Evolutionary conservation across 2,113 vertebrate species (phyloP), one percentile per base, ranked within the genome.

Genomic region (Sander lucioperca): DNA sequence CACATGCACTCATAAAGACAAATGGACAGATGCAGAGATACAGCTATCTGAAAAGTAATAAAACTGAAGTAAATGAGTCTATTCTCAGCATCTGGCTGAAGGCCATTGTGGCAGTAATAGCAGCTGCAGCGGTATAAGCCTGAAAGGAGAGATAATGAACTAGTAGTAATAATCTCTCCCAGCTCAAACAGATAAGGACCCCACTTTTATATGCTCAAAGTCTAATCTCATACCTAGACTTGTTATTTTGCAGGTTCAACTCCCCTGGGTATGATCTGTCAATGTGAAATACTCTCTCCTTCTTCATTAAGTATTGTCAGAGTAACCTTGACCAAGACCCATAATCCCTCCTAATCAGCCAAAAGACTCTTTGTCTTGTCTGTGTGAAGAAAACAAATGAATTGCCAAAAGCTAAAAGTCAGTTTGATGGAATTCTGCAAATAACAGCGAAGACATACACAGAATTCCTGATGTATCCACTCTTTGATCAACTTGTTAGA

Each of bases 11-110:
- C 86, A 79, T 77, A 77, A 74, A 87, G 80, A 80, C 83, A 88
- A 82, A 89, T 62, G 81, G 88, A 92, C 77, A 62, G 77, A 89
- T 59, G 27, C 74, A 63, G 64, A 86, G 93, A 91, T 90, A 92
- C 80, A 91, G 87, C 78, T 59, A 61, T 93, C 90, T 92, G 90
- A 90, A 90, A 91, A 89, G 91, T 90, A 90, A 93, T 93, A 92
- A 92, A 90, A 91, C 51, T 88, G 61, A 79, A 93, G 88, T 87
- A 92, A 94, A 93, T 93, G 82, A 94, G 88, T 92, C 84, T 87
- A 68, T 90, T 88, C 84, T 89, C 45, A 1, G 75, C 25, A 6
- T 61, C 73, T 66, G 13, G 86, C 86, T 89, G 80, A 78, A 84
- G 88, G 91, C 86, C 78, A 79, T 80, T 59, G 83, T 78, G 84